These are phyloP conservation scores for Serripes groenlandicus DNA, from an alignment of 2,888 invertebrate genomes.

Conservation along the genomic window DNA sequence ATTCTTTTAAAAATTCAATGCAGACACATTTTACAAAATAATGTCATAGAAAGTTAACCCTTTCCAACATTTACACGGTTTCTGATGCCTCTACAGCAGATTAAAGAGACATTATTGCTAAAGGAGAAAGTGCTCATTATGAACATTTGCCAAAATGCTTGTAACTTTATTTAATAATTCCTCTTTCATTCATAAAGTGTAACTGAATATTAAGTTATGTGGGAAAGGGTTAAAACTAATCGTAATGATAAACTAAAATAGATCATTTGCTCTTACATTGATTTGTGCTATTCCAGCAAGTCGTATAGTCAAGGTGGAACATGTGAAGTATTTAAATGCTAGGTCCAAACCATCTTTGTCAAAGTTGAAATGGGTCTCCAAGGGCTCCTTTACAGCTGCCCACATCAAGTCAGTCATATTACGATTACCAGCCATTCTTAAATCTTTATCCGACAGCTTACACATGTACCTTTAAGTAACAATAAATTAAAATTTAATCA, in stretches of 20 bases:
- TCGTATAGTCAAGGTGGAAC: constrained; percentile 97
- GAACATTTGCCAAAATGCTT: no score
- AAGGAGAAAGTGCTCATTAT: no score
- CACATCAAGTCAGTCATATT: constrained; percentile 99
- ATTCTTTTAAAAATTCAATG: no score
- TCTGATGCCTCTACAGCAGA: no score
- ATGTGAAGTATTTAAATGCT: constrained; percentile 98
- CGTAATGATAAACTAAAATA: not conserved
- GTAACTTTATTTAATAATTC: no score
- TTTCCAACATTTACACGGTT: no score
- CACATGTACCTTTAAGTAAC: constrained; percentile 91
- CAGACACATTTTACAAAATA: no score
- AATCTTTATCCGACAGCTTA: constrained; percentile 95
- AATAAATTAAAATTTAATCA: no score
- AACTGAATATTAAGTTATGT: not conserved
- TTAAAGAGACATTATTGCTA: no score
- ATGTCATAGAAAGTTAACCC: no score
- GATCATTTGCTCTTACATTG: constrained; percentile 89
- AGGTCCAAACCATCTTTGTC: constrained; percentile 95
- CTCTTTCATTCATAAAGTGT: no score
- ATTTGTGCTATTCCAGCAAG: constrained; percentile 97
- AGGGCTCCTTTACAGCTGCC: constrained; percentile 96
- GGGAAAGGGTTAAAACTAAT: not conserved
- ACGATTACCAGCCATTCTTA: constrained; percentile 94
- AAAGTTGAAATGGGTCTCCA: constrained; percentile 89